Evolutionary conservation across 2,888 invertebrate species (phyloP), one percentile per base, ranked within the genome.

Genomic region (Luperina nickerlii): DNA sequence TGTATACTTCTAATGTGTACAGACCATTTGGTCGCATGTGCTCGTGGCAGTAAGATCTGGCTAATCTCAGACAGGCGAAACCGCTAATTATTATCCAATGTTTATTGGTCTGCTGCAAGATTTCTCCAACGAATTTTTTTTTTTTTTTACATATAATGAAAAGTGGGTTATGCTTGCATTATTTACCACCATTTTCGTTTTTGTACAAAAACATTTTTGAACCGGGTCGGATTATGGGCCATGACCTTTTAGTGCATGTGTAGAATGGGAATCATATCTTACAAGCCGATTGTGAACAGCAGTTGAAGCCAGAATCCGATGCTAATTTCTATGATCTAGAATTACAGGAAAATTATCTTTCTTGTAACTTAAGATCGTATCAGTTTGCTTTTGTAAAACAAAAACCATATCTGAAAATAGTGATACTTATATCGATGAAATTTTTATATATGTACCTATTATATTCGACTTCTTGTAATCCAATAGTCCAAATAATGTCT

Each of bases 201-300:
- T n/a, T n/a, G n/a, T n/a, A n/a, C n/a, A n/a, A n/a, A n/a, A n/a
- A n/a, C n/a, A n/a, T n/a, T n/a, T n/a, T n/a, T n/a, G n/a, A n/a
- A n/a, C n/a, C n/a, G n/a, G n/a, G n/a, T n/a, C n/a, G n/a, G n/a
- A n/a, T n/a, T n/a, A n/a, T n/a, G n/a, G n/a, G n/a, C n/a, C n/a
- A n/a, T n/a, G n/a, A n/a, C n/a, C n/a, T 72, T n/a, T 7, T 45
- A 70, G 24, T 42, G 38, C 18, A 74, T 72, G 32, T 67, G 51
- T 63, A 54, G 62, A 75, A 78, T 80, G 38, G n/a, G 60, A 63
- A 60, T 0, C 8, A n/a, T 71, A 71, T 60, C 38, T 27, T n/a
- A 27, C 60, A 62, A 72, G 65, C 45, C n/a, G 8, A 62, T 60
- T 51, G 13, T 48, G 32, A 45, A 32, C 8, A 60, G 6, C 24